These are phyloP conservation scores for Sphaerodactylus townsendi DNA, from an alignment of 2,113 vertebrate genomes.

Conservation along the genomic window DNA sequence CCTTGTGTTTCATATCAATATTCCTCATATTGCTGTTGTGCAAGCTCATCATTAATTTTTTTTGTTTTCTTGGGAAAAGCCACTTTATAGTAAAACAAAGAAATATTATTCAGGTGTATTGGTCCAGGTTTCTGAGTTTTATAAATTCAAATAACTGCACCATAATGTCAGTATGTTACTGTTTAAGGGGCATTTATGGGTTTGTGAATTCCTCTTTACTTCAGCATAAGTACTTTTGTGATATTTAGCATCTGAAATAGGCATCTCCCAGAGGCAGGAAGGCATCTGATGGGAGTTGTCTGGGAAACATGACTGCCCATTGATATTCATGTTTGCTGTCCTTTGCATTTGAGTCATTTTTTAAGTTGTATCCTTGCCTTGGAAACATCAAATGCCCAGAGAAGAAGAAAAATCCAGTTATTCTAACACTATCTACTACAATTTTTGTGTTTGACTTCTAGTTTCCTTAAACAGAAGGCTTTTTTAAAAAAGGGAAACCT, in stretches of 20 bases:
- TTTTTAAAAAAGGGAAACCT: slow-evolving; percentile 13
- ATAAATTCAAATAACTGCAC: slow-evolving; percentile 28
- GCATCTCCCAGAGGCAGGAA: slow-evolving; percentile 22
- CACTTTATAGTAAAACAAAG: background rate
- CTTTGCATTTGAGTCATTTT: slow-evolving; percentile 37
- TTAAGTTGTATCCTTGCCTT: background rate
- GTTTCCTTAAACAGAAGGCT: background rate
- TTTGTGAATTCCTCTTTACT: slow-evolving; percentile 26
- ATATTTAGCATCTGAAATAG: slow-evolving; percentile 8
- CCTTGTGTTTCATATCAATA: too few species aligned
- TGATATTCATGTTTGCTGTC: slow-evolving; percentile 56
- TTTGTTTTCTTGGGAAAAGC: too few species aligned
- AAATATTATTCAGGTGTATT: background rate
- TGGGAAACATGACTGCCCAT: slow-evolving; percentile 57
- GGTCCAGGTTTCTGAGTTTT: background rate
- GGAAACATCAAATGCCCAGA: slow-evolving; percentile 4
- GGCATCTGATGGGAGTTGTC: slow-evolving; percentile 46
- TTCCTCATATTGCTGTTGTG: too few species aligned
- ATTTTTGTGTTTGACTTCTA: slow-evolving; percentile 29
- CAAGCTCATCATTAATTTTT: too few species aligned
- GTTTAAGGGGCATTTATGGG: background rate
- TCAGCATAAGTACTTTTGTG: slow-evolving; percentile 9
- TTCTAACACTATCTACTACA: background rate
- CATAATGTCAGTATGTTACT: background rate
- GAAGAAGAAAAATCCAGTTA: background rate